Percentiles rank a stretch among this genome's conserved stretches.
These are phyloP conservation scores for Beris morrisii DNA, from an alignment of 2,888 invertebrate genomes.

Conservation along the genomic window DNA sequence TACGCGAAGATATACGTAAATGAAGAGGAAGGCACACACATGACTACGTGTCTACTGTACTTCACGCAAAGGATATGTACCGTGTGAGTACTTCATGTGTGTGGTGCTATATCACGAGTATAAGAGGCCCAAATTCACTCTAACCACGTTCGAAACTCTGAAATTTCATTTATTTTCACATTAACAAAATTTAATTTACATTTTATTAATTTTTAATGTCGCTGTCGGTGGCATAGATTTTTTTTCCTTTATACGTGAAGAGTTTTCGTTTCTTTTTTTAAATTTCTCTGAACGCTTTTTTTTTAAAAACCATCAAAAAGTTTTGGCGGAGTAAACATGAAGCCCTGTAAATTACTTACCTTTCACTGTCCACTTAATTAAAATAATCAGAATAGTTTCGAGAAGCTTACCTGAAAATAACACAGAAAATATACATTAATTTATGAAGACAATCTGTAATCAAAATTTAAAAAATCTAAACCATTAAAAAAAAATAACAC, in stretches of 20 bases:
- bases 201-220: slow-evolving; percentile 43
- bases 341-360: too few species aligned
- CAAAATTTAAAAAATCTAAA: too few species aligned
- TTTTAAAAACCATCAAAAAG: too few species aligned
- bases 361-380: too few species aligned
- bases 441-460: too few species aligned
- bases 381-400: too few species aligned
- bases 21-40: slow-evolving; percentile 12
- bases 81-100: background rate
- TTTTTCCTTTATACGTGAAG: background rate
- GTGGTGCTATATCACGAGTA: slow-evolving; percentile 3
- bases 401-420: too few species aligned
- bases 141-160: slow-evolving; percentile 26
- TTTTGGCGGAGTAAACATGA: too few species aligned
- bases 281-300: too few species aligned
- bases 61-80: slow-evolving; percentile 23
- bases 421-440: too few species aligned
- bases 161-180: slow-evolving; percentile 41
- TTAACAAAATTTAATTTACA: slow-evolving; percentile 42
- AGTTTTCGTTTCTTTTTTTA: too few species aligned
- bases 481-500: too few species aligned
- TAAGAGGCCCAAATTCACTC: slow-evolving; percentile 20
- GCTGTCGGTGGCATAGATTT: slow-evolving; percentile 18
- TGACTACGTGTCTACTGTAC: slow-evolving; percentile 19
- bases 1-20: slow-evolving; percentile 8